Percentiles rank a stretch among this genome's conserved stretches.
Evolutionary conservation across 2,888 invertebrate species (phyloP).

Genomic region (Lomographa bimaculata): DNA sequence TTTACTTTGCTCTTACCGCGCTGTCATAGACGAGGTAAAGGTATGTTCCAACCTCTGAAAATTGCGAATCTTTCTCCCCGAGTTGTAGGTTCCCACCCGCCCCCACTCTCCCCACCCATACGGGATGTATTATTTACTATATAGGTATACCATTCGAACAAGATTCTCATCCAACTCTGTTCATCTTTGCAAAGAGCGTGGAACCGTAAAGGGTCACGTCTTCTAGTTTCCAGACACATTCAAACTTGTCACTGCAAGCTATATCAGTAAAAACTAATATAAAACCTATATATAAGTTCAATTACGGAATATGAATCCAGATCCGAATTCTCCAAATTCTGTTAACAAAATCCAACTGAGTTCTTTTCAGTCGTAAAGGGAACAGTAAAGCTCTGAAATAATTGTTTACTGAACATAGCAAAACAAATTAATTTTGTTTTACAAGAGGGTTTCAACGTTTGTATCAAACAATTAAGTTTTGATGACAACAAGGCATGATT

Average conservation of each 20-base stretch:
- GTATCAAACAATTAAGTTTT: constrained; percentile 11
- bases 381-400: constrained; percentile 23
- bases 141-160: constrained; percentile 33
- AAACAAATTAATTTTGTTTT: constrained; percentile 31
- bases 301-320: too few relatives aligned
- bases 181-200: constrained; percentile 29
- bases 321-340: constrained; percentile 19
- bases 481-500: constrained; percentile 2
- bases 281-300: constrained; percentile 3
- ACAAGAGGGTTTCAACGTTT: constrained; percentile 20
- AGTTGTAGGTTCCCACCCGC: constrained; percentile 20
- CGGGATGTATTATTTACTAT: constrained; percentile 43
- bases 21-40: too few relatives aligned
- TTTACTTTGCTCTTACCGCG: constrained; percentile 41
- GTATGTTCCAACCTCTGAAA: constrained; percentile 49
- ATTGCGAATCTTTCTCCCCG: constrained; percentile 35
- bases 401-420: constrained; percentile 29
- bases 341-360: constrained; percentile 12
- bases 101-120: constrained; percentile 24
- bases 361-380: constrained; percentile 22
- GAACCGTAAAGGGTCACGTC: constrained; percentile 29
- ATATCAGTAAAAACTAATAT: constrained; percentile 14
- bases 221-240: constrained; percentile 9
- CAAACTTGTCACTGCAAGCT: constrained; percentile 4
- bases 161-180: constrained; percentile 37